These are phyloP conservation scores for Drosophila kokeensis DNA, from an alignment of 2,888 invertebrate genomes.

Conservation along the genomic window DNA sequence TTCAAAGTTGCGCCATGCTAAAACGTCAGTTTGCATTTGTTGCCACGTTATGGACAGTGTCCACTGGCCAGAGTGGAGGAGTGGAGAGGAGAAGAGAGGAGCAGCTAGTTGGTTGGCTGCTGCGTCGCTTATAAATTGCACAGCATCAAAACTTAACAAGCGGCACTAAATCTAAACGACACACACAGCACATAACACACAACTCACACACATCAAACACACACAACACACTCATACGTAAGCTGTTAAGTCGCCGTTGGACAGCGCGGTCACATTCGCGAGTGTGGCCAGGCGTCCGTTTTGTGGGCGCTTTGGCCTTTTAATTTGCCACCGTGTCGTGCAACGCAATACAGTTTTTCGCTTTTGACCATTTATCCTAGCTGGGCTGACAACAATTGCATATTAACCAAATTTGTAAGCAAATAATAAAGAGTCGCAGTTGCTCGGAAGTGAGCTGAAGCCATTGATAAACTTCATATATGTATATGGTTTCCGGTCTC, in stretches of 20 bases:
- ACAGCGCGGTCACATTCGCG: slow-evolving; percentile 55
- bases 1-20: slow-evolving; percentile 70
- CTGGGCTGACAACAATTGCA: background rate
- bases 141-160: slow-evolving; percentile 80
- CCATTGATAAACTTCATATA: background rate
- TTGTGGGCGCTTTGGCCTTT: slow-evolving; percentile 53
- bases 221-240: slow-evolving; percentile 20
- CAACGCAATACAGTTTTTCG: slow-evolving; percentile 18
- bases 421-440: background rate
- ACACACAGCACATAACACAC: slow-evolving; percentile 42
- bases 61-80: slow-evolving; percentile 4
- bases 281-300: slow-evolving; percentile 54
- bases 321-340: slow-evolving; percentile 24
- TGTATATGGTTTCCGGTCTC: background rate
- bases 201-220: slow-evolving; percentile 10
- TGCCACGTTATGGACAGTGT: slow-evolving; percentile 58
- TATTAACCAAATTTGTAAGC: background rate
- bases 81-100: background rate
- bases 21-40: slow-evolving; percentile 78
- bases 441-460: no score
- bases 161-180: slow-evolving; percentile 82
- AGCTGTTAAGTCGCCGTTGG: slow-evolving; percentile 65
- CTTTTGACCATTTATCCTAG: slow-evolving; percentile 5
- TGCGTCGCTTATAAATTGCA: slow-evolving; percentile 72
- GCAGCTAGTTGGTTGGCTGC: background rate